Percentiles rank a stretch among this genome's conserved stretches.
phyloP scores from a whole-genome alignment of 2,888 invertebrate genomes.

The Dolichopus griseipennis region DNA sequence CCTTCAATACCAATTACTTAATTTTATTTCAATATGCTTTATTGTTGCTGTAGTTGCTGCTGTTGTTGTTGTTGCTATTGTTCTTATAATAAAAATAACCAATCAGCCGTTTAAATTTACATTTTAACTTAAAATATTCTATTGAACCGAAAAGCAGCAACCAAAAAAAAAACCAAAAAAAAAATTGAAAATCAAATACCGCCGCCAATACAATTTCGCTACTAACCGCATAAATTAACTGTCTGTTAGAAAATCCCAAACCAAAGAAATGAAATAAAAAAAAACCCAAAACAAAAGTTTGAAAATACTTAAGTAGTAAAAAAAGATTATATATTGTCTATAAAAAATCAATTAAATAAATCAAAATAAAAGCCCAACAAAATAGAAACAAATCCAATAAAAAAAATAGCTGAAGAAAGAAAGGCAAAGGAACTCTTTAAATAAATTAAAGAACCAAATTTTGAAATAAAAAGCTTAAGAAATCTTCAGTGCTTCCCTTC shows the following conservation, averaged over 20 bases:
- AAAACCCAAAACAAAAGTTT: too few species aligned
- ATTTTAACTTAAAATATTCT: not conserved
- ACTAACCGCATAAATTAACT: not conserved
- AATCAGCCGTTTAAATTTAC: not conserved
- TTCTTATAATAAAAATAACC: not conserved
- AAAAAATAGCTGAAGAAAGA: too few species aligned
- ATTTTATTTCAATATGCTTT: too few species aligned
- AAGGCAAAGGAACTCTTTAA: too few species aligned
- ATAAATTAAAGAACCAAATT: too few species aligned
- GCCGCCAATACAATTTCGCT: not conserved
- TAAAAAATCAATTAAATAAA: slow-evolving; percentile 6
- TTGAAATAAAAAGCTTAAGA: too few species aligned
- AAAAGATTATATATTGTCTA: not conserved
- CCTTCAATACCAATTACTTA: too few species aligned
- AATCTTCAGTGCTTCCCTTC: too few species aligned
- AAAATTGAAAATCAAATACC: not conserved
- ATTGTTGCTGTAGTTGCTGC: too few species aligned
- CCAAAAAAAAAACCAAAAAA: too few species aligned
- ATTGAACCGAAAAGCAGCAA: too few species aligned
- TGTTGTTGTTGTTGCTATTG: not conserved
- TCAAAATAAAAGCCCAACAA: not conserved
- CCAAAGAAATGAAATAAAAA: not conserved
- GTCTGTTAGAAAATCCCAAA: not conserved
- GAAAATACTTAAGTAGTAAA: not conserved
- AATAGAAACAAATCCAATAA: too few species aligned